phyloP scores from a whole-genome alignment of 2,797 vertebrate genomes.

The Anguilla marmorata region DNA sequence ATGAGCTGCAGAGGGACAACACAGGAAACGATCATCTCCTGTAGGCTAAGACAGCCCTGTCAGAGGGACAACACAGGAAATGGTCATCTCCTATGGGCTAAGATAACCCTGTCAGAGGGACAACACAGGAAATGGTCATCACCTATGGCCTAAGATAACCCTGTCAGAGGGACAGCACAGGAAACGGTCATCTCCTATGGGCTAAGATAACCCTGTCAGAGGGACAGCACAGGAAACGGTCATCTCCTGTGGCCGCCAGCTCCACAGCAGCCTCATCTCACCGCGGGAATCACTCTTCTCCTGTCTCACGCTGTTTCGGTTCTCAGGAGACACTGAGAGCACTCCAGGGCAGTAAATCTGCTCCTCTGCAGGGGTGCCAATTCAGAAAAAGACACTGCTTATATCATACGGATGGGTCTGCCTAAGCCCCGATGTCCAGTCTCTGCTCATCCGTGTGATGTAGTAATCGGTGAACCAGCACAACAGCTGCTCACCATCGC shows the following conservation, averaged over 20 bases:
- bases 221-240: neutral
- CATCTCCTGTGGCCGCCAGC: neutral
- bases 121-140: too few relatives aligned
- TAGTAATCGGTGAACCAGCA: neutral
- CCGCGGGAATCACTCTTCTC: neutral
- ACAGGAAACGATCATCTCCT: too few relatives aligned
- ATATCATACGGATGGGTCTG: neutral
- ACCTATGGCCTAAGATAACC: too few relatives aligned
- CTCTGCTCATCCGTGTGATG: neutral
- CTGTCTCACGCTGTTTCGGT: neutral
- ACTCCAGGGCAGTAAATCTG: neutral
- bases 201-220: too few relatives aligned
- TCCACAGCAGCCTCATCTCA: neutral
- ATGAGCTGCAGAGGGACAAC: constrained; percentile 23
- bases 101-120: too few relatives aligned
- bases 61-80: too few relatives aligned
- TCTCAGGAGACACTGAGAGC: neutral
- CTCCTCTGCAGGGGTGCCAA: neutral
- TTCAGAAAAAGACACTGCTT: too few relatives aligned
- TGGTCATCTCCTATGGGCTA: too few relatives aligned
- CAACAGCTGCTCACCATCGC: neutral
- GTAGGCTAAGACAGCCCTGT: too few relatives aligned
- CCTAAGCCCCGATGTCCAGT: neutral
- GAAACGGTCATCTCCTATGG: too few relatives aligned
- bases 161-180: too few relatives aligned